Base-by-base conservation (phyloP, 2,888 invertebrate genomes). In the Eulithis prunata region DNA sequence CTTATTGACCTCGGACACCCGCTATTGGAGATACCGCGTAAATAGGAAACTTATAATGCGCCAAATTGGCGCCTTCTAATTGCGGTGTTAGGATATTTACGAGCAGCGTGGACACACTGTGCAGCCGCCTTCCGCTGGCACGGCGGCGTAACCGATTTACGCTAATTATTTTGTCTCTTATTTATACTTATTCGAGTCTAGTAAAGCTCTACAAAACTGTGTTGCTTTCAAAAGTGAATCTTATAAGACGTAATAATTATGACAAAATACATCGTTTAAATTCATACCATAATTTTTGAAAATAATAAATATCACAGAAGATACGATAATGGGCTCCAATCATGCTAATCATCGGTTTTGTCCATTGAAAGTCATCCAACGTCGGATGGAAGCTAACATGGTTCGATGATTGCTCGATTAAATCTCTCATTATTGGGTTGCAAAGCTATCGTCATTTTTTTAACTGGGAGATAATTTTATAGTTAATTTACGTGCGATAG, bases 11-110 rank as follows among this genome's bases (percentile, higher is more conserved):
- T 64, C 52, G 54, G 56, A 56, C 14, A 61, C 32, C 4, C 13
- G 59, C n/a, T 51, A 56, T 32, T 52, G 52, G 6, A 11, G 38
- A 11, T 41, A 47, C 51, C 11, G 49, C 36, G 45, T 66, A 55
- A 47, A 57, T 78, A 82, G 80, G 77, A 83, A 83, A 82, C 79
- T 73, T 78, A 80, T 81, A 86, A 62, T 86, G 83, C 89, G 88
- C 85, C 88, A 87, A 90, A 89, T 89, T 83, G 90, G 88, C 89
- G 90, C 90, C 89, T 85, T 76, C 86, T 91, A 88, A 90, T 90
- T 90, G 90, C 87, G 84, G 83, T 86, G 87, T 86, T 76, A 75
- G 85, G 82, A 89, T 86, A 90, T 90, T 90, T 90, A 90, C 84
- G 87, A 85, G 80, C 83, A 80, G 76, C 78, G 83, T 82, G 81